Evolutionary conservation across 2,113 vertebrate genomes (phyloP).

Genomic region (Cyrtonyx montezumae): DNA sequence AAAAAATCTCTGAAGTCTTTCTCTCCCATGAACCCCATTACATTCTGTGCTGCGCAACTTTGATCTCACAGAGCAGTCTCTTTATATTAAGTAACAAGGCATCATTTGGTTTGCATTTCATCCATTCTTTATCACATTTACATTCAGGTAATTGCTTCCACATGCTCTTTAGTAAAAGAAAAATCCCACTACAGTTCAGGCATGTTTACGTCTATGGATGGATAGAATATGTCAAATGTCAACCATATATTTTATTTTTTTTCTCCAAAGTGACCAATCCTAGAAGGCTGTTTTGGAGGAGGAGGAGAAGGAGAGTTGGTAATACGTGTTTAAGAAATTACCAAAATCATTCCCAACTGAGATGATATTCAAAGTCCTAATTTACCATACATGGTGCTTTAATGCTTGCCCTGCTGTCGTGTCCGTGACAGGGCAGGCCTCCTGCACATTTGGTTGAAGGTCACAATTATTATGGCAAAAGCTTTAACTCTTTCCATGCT

Average conservation of each 20-base stretch:
- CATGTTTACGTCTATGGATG: constrained; percentile 46
- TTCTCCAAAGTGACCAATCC: neutral
- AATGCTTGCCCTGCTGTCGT: neutral
- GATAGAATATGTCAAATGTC: constrained; percentile 45
- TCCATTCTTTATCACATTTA: constrained; percentile 69
- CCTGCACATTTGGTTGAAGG: neutral
- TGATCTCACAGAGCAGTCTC: constrained; percentile 59
- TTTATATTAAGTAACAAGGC: constrained; percentile 70
- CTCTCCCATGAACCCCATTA: constrained; percentile 33
- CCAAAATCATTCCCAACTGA: constrained; percentile 54
- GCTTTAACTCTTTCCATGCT: neutral
- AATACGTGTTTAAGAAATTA: constrained; percentile 30
- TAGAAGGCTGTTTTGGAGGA: neutral
- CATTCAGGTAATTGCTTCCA: constrained; percentile 73
- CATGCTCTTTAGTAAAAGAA: constrained; percentile 52
- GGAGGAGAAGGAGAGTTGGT: neutral
- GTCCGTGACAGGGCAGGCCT: neutral
- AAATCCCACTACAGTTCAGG: constrained; percentile 42
- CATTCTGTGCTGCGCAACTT: constrained; percentile 41
- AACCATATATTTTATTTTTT: neutral
- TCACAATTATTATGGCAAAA: neutral
- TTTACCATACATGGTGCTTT: constrained; percentile 8
- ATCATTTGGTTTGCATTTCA: constrained; percentile 70
- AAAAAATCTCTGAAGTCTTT: constrained; percentile 19
- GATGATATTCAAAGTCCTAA: constrained; percentile 33